Evolutionary conservation across 92 coral and sea anemone genomes (phyloP).

Genomic region (Muricea muricata): DNA sequence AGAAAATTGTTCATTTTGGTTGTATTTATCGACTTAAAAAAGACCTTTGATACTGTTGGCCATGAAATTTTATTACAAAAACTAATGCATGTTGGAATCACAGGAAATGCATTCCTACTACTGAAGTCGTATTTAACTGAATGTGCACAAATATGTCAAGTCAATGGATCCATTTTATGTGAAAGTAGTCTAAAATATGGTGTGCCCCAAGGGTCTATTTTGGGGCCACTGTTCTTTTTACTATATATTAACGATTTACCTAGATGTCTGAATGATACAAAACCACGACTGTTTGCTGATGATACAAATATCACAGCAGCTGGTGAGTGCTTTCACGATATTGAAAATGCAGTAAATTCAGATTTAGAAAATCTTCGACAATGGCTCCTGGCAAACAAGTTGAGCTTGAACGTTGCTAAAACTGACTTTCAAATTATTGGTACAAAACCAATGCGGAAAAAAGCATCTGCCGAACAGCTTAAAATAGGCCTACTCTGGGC

Average conservation of each 20-base stretch:
- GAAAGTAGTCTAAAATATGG: slow-evolving; percentile 30
- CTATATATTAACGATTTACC: slow-evolving; percentile 25
- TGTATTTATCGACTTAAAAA: slow-evolving; percentile 57
- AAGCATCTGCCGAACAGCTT: slow-evolving; percentile 1
- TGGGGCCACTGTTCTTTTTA: slow-evolving; percentile 42
- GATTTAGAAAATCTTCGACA: slow-evolving; percentile 35
- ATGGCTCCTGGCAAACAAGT: slow-evolving; percentile 26
- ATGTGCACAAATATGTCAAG: slow-evolving; percentile 54
- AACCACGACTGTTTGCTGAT: slow-evolving; percentile 55
- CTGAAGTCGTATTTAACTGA: slow-evolving; percentile 50
- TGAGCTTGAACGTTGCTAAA: neutral
- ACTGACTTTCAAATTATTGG: slow-evolving; percentile 2
- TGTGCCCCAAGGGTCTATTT: slow-evolving; percentile 50
- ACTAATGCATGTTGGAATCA: slow-evolving; percentile 23
- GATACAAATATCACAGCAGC: slow-evolving; percentile 58
- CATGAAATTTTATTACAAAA: slow-evolving; percentile 38
- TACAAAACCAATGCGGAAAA: neutral
- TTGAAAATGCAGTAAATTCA: slow-evolving; percentile 40
- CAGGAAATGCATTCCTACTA: slow-evolving; percentile 36
- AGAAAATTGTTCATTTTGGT: slow-evolving; percentile 56
- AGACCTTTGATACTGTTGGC: slow-evolving; percentile 56
- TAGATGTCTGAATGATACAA: slow-evolving; percentile 5
- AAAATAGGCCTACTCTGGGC: too few relatives aligned
- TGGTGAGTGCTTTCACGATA: slow-evolving; percentile 32
- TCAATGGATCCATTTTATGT: slow-evolving; percentile 42